Conservation (phyloP, 2,113 vertebrate species). For the Athene noctua region DNA sequence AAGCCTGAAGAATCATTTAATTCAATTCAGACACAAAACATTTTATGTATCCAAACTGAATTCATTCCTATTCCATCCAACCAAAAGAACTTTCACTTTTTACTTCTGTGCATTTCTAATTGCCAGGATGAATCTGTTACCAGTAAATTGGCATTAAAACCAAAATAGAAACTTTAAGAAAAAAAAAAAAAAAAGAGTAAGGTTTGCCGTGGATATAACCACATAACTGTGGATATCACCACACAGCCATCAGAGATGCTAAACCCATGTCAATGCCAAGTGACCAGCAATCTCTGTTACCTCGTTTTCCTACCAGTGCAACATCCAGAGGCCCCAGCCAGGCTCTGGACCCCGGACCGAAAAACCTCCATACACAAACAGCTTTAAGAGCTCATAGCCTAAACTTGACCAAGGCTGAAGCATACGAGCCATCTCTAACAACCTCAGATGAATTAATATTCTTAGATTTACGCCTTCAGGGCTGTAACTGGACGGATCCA, state of each 20-base stretch:
- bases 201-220: neutral
- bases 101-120: neutral
- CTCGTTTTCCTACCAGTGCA: neutral
- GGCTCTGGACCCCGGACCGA: accelerated
- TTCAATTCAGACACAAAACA: neutral
- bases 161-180: neutral
- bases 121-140: neutral
- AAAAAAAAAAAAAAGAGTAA: neutral
- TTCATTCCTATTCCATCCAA: neutral
- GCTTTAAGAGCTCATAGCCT: neutral
- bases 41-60: neutral
- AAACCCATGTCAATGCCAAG: neutral
- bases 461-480: neutral
- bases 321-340: neutral
- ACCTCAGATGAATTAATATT: accelerated
- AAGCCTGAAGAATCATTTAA: neutral
- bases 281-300: neutral
- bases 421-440: accelerated
- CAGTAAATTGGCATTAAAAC: neutral
- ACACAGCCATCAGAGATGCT: neutral
- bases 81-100: neutral
- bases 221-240: neutral
- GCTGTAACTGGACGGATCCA: neutral
- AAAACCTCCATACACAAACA: neutral
- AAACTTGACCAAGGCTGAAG: accelerated